Base-by-base conservation (phyloP, 2,888 invertebrate genomes). In the Amphipoea lucens region DNA sequence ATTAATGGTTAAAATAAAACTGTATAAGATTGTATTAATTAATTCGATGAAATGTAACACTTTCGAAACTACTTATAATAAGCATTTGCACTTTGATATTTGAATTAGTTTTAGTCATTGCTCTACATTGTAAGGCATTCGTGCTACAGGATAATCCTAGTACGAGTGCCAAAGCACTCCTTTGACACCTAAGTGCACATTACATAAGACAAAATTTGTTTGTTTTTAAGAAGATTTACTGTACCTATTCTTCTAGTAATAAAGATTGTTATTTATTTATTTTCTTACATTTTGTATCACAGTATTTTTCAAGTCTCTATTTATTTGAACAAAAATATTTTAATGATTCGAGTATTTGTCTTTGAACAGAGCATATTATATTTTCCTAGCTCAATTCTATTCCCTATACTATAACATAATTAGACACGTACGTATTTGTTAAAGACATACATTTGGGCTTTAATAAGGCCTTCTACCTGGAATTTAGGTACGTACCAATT, bases 21-120 rank as follows among this genome's bases (percentile, higher is more conserved):
- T 57, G 11, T 45, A 29, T 51, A 68, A 40, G 60, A 63, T 67
- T 70, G 42, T 23, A 76, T 74, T 60, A 3, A 71, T 73, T 76
- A 65, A 60, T 76, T 57, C 45, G n/a, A 68, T 69, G 12, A 82
- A 77, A 76, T 82, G 73, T 74, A 74, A 87, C 62, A 67, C 20
- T 79, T 84, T 36, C 48, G 48, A 70, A 75, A 84, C 36, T 51
- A 57, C 14, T 7, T 51, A 7, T 45, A 60, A 20, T 17, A 69
- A 36, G 36, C 20, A 75, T 40, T 76, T 40, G 60, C 42, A 54
- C 3, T 76, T 81, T 80, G 54, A 54, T 70, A 69, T 51, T 45
- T 80, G 6, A 42, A 42, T 75, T 5, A 51, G 45, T 72, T 76
- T 20, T 63, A 12, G 20, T 29, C 7, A 29, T 51, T 17, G 51